These are phyloP conservation scores for Threskiornis aethiopicus DNA, from an alignment of 2,797 vertebrate genomes.

Conservation along the genomic window DNA sequence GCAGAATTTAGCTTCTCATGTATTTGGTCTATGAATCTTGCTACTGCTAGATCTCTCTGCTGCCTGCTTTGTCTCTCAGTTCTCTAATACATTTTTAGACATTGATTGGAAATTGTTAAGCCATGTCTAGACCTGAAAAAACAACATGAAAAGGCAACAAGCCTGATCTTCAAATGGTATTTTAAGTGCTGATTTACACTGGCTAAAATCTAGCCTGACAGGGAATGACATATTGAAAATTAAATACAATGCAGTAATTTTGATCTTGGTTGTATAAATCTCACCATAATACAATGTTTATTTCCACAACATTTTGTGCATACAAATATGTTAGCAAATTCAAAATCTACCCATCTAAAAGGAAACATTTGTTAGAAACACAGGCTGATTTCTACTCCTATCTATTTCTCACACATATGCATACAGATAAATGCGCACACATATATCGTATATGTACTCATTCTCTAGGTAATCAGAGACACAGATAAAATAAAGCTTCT, in stretches of 20 bases:
- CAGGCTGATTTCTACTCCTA: neutral
- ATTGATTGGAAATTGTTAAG: conserved; percentile 52
- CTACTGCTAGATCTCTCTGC: neutral
- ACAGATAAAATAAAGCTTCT: conserved; percentile 77
- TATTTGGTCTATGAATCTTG: neutral
- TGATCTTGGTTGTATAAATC: neutral
- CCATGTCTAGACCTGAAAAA: conserved; percentile 41
- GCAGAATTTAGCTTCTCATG: neutral
- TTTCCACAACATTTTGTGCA: neutral
- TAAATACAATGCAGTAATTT: conserved; percentile 29
- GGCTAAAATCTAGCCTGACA: conserved; percentile 30
- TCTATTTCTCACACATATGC: conserved; percentile 4
- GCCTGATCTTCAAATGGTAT: conserved; percentile 30
- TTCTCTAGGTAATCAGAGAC: conserved; percentile 73
- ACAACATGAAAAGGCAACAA: conserved; percentile 33
- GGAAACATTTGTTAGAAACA: neutral
- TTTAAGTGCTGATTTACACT: conserved; percentile 46
- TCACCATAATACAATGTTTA: neutral
- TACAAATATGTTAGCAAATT: neutral
- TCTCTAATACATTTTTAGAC: conserved; percentile 14
- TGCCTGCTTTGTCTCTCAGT: neutral
- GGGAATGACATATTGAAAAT: conserved; percentile 25
- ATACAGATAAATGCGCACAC: conserved; percentile 13
- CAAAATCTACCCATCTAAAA: neutral
- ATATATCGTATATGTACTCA: conserved; percentile 42